These are phyloP conservation scores for Aleiodes leptofemur DNA, from an alignment of 2,888 invertebrate genomes.

Conservation along the genomic window DNA sequence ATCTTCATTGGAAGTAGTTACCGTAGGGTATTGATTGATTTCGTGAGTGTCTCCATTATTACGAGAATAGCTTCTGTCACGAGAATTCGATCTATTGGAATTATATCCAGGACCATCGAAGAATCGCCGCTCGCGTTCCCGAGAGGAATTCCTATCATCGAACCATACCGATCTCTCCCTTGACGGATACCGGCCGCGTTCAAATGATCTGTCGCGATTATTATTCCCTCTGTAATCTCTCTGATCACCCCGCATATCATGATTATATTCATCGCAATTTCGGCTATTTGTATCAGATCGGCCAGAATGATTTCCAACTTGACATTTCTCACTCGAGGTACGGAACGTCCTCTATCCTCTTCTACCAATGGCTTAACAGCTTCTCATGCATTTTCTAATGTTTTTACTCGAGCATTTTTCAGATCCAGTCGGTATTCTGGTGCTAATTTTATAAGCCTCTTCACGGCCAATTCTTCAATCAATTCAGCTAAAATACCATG, in stretches of 20 bases:
- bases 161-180: slow-evolving; percentile 1
- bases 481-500: too few species aligned
- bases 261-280: neutral
- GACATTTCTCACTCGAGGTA: neutral
- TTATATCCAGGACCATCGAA: neutral
- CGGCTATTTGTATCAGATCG: neutral
- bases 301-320: neutral
- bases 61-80: neutral
- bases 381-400: neutral
- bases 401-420: too few species aligned
- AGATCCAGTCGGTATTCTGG: too few species aligned
- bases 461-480: too few species aligned
- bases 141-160: neutral
- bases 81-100: neutral
- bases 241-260: neutral
- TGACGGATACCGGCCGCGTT: neutral
- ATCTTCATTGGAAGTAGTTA: neutral
- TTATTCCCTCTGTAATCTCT: neutral
- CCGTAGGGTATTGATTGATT: neutral
- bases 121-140: neutral
- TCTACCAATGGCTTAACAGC: slow-evolving; percentile 3
- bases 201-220: neutral
- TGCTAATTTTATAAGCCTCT: too few species aligned
- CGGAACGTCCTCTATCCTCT: slow-evolving; percentile 1
- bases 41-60: neutral